These are phyloP conservation scores for Monochamus alternatus DNA, from an alignment of 2,888 invertebrate genomes.

Conservation along the genomic window DNA sequence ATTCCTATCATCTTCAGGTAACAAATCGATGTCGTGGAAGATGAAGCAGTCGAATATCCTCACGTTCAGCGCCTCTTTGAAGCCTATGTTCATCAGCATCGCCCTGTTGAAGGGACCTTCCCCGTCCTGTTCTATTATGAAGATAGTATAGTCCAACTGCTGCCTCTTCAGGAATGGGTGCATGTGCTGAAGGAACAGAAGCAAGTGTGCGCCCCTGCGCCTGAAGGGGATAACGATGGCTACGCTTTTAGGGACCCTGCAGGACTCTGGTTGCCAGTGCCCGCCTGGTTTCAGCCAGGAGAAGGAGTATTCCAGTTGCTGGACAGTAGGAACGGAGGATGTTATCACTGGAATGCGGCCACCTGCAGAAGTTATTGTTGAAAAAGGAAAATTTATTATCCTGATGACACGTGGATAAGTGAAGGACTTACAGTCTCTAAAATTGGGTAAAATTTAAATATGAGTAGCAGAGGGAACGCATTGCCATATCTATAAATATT, in stretches of 20 bases:
- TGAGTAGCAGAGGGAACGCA: no score
- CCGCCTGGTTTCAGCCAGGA: conserved; percentile 87
- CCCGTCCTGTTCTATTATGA: conserved; percentile 92
- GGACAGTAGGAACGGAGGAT: conserved; percentile 78
- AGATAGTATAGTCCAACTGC: conserved; percentile 95
- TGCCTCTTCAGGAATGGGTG: conserved; percentile 94
- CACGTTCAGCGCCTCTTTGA: conserved; percentile 87
- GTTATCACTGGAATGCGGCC: conserved; percentile 81
- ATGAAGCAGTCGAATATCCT: conserved; percentile 90
- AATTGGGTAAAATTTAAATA: no score
- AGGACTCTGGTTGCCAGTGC: conserved; percentile 84
- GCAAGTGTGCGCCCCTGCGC: conserved; percentile 83
- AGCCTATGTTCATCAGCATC: conserved; percentile 97
- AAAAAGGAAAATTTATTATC: no score
- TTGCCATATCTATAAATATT: no score
- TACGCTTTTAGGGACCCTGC: conserved; percentile 85
- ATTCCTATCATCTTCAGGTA: conserved; percentile 94
- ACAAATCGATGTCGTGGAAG: conserved; percentile 96
- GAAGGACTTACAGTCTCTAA: no score
- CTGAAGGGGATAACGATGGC: conserved; percentile 96
- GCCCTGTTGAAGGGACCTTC: conserved; percentile 88
- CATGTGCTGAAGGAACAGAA: conserved; percentile 91
- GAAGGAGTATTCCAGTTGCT: conserved; percentile 78
- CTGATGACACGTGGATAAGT: background rate
- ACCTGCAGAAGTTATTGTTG: conserved; percentile 67